Conservation (phyloP, 1,140 invertebrate genomes). For the Laodelphax striatellus region DNA sequence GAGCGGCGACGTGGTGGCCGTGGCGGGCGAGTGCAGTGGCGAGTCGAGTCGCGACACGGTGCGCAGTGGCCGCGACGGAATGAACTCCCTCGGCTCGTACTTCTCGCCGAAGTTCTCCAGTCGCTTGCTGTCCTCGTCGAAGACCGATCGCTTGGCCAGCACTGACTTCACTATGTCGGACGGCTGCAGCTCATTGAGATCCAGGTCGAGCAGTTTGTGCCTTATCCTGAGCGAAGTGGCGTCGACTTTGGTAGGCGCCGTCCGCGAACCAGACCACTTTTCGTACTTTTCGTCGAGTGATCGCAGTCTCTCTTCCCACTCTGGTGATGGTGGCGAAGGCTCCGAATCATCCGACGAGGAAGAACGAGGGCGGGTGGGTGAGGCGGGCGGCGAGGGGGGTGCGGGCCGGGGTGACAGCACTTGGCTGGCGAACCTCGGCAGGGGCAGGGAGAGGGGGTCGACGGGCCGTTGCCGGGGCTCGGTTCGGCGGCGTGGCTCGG, state of each 20-base stretch:
- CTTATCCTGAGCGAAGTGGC: conserved; percentile 41
- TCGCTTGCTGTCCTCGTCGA: conserved; percentile 89
- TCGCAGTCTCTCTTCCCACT: conserved; percentile 70
- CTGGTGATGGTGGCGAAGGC: conserved; percentile 29
- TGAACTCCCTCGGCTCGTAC: conserved; percentile 60
- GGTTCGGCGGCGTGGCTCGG: conserved; percentile 31
- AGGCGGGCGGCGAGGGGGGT: conserved; percentile 19
- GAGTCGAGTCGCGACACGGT: conserved; percentile 20
- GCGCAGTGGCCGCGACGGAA: conserved; percentile 22
- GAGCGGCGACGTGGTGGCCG: conserved; percentile 6
- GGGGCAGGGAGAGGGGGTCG: conserved; percentile 60
- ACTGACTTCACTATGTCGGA: conserved; percentile 90
- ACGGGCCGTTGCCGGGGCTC: conserved; percentile 43
- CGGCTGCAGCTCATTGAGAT: conserved; percentile 67
- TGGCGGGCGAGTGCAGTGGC: conserved; percentile 19
- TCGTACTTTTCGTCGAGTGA: conserved; percentile 86
- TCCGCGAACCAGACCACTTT: conserved; percentile 65
- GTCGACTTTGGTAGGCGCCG: conserved; percentile 46
- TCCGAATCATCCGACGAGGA: conserved; percentile 29
- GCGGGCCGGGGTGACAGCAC: conserved; percentile 29
- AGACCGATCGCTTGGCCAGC: conserved; percentile 82
- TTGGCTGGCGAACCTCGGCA: conserved; percentile 74
- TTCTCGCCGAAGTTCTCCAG: conserved; percentile 81
- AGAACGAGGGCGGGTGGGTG: conserved; percentile 19
- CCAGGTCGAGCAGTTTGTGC: conserved; percentile 57